Evolutionary conservation across 2,888 invertebrate species (phyloP).

Genomic region (Sipha maydis): DNA sequence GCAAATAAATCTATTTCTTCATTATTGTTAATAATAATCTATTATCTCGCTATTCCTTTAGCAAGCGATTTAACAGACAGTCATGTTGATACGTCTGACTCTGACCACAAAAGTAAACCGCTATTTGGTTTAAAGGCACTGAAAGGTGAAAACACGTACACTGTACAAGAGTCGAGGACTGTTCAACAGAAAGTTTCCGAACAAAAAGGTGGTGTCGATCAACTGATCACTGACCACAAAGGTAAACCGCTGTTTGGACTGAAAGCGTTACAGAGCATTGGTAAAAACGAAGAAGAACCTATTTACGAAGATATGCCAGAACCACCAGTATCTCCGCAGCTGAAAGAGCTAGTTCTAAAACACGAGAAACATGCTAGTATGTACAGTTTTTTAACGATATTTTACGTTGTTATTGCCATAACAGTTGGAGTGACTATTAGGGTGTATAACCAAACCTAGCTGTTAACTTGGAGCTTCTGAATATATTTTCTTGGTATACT

Average conservation of each 20-base stretch:
- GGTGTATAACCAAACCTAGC: no score
- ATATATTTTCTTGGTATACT: no score
- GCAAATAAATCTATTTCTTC: not conserved
- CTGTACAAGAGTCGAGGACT: conserved; percentile 7
- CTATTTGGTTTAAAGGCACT: conserved; percentile 68
- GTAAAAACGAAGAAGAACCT: conserved; percentile 60
- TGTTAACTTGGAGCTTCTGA: no score
- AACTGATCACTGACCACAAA: conserved; percentile 65
- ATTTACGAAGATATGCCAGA: conserved; percentile 65
- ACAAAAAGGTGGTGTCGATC: conserved; percentile 64
- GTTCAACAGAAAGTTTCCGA: conserved; percentile 18
- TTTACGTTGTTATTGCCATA: not conserved
- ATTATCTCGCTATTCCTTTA: not conserved
- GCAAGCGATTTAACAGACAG: not conserved
- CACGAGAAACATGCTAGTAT: conserved; percentile 66
- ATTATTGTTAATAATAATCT: not conserved
- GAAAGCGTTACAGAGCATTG: conserved; percentile 67
- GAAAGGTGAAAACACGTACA: conserved; percentile 62
- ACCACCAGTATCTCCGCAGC: conserved; percentile 65
- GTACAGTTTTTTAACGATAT: conserved; percentile 29
- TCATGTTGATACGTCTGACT: not conserved
- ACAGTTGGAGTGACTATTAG: no score
- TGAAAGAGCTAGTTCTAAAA: conserved; percentile 66
- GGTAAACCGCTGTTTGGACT: conserved; percentile 68
- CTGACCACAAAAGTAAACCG: conserved; percentile 66